phyloP scores from a whole-genome alignment of 2,113 vertebrate genomes.

The Phalacrocorax aristotelis region DNA sequence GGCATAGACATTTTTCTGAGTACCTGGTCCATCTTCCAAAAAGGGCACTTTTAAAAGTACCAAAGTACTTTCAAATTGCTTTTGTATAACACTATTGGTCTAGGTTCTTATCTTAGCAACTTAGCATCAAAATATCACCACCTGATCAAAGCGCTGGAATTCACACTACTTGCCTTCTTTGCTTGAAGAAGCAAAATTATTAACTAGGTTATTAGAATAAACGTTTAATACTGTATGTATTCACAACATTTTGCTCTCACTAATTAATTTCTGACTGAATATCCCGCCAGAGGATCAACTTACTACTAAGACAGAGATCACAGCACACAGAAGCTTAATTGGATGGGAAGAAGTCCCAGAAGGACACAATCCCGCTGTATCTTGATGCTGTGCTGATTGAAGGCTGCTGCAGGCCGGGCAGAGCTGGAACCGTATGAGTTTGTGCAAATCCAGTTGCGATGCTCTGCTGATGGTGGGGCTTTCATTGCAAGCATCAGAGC shows the following conservation, averaged over 20 bases:
- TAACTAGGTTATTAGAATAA: conserved; percentile 34
- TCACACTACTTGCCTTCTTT: neutral
- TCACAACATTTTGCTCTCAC: neutral
- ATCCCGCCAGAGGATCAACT: neutral
- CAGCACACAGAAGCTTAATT: neutral
- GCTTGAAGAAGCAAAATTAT: neutral
- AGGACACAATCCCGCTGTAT: neutral
- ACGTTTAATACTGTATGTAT: neutral
- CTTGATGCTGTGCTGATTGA: neutral
- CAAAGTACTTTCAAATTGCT: neutral
- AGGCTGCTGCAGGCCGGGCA: neutral
- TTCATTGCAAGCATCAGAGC: neutral
- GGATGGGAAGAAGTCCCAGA: neutral
- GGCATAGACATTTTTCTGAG: neutral
- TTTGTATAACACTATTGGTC: neutral
- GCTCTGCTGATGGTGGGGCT: neutral
- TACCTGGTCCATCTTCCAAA: neutral
- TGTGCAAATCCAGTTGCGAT: neutral
- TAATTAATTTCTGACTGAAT: conserved; percentile 22
- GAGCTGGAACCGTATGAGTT: rapidly evolving
- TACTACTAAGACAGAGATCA: neutral
- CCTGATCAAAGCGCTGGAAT: neutral
- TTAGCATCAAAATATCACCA: neutral
- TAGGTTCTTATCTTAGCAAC: neutral
- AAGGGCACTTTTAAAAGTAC: neutral